Conservation (phyloP, 2,797 vertebrate genomes). For the Gorsachius magnificus region DNA sequence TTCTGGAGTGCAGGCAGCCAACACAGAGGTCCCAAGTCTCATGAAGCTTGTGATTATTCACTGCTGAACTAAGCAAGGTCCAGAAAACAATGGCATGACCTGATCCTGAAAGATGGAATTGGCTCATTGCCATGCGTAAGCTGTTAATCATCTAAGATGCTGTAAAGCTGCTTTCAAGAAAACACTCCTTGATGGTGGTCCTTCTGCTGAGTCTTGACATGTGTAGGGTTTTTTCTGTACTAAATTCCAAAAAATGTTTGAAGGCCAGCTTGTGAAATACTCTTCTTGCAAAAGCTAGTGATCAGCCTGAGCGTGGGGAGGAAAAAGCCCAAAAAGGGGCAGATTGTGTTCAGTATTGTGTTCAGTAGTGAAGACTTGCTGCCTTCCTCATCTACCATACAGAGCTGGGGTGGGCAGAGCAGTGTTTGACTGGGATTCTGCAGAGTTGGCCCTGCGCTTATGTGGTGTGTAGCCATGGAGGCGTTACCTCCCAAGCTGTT, state of each 20-base stretch:
- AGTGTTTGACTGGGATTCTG: background rate
- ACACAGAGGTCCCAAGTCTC: rapidly evolving
- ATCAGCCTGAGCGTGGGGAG: background rate
- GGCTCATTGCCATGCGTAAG: rapidly evolving
- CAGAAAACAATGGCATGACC: background rate
- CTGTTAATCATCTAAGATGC: background rate
- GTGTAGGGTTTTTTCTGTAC: background rate
- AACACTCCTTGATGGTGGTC: background rate
- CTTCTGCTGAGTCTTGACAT: background rate
- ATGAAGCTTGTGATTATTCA: background rate
- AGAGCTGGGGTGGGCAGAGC: background rate
- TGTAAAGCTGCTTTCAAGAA: background rate
- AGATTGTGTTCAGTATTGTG: background rate
- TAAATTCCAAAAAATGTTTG: background rate
- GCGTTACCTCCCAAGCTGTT: background rate
- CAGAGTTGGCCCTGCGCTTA: background rate
- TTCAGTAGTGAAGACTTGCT: background rate
- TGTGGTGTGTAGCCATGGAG: background rate
- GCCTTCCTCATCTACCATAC: rapidly evolving
- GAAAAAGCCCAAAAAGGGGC: background rate
- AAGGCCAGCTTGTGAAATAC: background rate
- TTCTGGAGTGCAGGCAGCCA: background rate
- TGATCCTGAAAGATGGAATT: background rate
- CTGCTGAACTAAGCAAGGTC: background rate
- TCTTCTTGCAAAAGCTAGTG: background rate